A percentile compares a stretch with the other conserved stretches of the same genome.
Evolutionary conservation across 2,113 vertebrate species (phyloP).

Genomic region (Girardinichthys multiradiatus): DNA sequence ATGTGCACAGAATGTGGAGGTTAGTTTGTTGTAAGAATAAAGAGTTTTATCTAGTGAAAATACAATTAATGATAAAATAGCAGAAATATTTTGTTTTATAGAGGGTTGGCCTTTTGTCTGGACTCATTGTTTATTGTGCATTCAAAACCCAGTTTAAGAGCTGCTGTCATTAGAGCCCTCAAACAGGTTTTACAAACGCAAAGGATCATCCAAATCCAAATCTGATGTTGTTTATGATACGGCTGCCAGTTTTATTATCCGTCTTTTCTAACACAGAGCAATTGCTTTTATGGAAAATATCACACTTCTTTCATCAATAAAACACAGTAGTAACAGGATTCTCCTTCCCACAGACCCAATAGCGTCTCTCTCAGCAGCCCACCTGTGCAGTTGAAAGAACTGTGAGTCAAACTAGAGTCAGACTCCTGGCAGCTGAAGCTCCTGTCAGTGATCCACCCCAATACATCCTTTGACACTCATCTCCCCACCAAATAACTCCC

Average conservation of each 20-base stretch:
- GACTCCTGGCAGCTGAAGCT: slow-evolving; percentile 20
- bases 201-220: too few relatives aligned
- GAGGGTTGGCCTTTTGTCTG: too few relatives aligned
- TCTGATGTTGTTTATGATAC: neutral
- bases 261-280: neutral
- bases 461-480: slow-evolving; percentile 27
- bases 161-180: too few relatives aligned
- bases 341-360: neutral
- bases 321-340: neutral
- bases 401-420: slow-evolving; percentile 6
- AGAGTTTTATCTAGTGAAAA: too few relatives aligned
- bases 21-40: too few relatives aligned
- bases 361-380: slow-evolving; percentile 38
- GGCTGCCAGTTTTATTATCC: neutral
- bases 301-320: neutral
- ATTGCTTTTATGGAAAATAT: neutral
- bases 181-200: too few relatives aligned
- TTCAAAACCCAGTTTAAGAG: too few relatives aligned
- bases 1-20: too few relatives aligned
- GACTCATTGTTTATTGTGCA: too few relatives aligned
- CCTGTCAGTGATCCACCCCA: slow-evolving; percentile 16
- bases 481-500: slow-evolving; percentile 2
- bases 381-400: slow-evolving; percentile 7
- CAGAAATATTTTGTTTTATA: too few relatives aligned
- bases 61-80: too few relatives aligned